These are phyloP conservation scores for Eudasyphora cyanicolor DNA, from an alignment of 2,888 invertebrate genomes.

Conservation along the genomic window DNA sequence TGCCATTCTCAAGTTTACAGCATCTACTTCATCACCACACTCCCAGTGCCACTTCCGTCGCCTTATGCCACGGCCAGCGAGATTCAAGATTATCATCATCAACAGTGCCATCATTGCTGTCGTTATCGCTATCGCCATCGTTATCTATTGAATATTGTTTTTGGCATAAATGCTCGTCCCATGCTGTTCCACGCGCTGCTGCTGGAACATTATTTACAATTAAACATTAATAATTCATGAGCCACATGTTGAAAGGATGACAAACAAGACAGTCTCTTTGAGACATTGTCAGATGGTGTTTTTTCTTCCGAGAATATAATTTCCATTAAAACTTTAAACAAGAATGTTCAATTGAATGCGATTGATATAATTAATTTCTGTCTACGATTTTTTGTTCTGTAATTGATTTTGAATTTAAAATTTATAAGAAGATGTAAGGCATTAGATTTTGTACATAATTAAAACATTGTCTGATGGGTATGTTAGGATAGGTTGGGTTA, in stretches of 20 bases:
- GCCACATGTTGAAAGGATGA: conserved; percentile 34
- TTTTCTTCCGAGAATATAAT: not conserved
- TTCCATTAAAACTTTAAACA: not conserved
- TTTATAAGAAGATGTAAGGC: no score
- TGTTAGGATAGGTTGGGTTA: no score
- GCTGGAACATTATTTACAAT: conserved; percentile 25
- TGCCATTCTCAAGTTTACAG: not conserved
- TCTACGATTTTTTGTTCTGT: no score
- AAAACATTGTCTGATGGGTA: no score
- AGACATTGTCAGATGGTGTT: conserved; percentile 5
- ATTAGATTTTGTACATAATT: no score
- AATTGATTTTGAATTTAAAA: no score
- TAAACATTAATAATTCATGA: conserved; percentile 41
- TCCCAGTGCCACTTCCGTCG: no score
- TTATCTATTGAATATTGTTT: not conserved
- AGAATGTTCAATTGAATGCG: not conserved
- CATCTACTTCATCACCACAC: not conserved
- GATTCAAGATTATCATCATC: not conserved
- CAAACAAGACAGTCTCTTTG: not conserved
- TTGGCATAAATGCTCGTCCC: not conserved
- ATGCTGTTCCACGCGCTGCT: not conserved
- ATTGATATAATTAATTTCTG: no score
- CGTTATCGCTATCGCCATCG: not conserved
- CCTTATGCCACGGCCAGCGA: not conserved
- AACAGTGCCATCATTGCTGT: not conserved